phyloP scores from a whole-genome alignment of 1,140 invertebrate genomes.

The Platyscapa corneri region DNA sequence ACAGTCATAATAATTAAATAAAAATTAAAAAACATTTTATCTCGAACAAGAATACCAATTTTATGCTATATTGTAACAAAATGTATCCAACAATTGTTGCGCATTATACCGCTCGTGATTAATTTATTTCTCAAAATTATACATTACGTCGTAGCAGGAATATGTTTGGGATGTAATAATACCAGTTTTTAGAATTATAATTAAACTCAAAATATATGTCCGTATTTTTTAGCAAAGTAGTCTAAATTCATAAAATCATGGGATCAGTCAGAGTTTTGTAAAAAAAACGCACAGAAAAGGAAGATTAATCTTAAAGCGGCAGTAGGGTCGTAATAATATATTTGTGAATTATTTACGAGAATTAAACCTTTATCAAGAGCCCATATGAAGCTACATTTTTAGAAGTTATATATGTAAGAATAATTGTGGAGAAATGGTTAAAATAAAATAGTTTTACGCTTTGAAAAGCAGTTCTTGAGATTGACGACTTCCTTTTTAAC shows the following conservation, averaged over 20 bases:
- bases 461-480: too few relatives aligned
- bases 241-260: neutral
- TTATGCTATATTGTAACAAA: neutral
- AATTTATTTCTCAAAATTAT: conserved; percentile 10
- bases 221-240: neutral
- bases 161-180: neutral
- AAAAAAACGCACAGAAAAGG: neutral
- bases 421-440: neutral
- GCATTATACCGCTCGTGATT: conserved; percentile 1
- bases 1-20: neutral
- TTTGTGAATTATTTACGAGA: neutral
- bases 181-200: conserved; percentile 14
- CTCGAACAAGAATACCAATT: neutral
- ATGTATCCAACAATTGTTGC: neutral
- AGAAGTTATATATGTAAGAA: neutral
- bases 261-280: neutral
- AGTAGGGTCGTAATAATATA: neutral
- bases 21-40: neutral
- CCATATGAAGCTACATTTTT: neutral
- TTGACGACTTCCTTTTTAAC: too few relatives aligned
- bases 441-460: too few relatives aligned
- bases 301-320: conserved; percentile 8
- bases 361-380: neutral
- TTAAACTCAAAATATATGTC: conserved; percentile 16
- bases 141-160: neutral